These are phyloP conservation scores for Mya arenaria DNA, from an alignment of 1,140 invertebrate species.

Conservation along the genomic window DNA sequence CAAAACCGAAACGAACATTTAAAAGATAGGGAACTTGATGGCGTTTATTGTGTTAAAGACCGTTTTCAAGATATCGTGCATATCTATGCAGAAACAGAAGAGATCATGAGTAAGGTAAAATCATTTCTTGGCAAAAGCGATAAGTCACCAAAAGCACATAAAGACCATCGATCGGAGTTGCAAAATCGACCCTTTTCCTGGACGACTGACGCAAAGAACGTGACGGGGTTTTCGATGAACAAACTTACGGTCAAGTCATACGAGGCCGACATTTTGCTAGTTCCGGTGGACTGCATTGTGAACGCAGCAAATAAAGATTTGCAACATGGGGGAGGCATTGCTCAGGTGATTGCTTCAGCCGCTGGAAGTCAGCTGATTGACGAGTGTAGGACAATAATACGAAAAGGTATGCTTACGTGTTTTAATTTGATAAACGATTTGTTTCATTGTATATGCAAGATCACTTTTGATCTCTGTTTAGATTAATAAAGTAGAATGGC, in stretches of 20 bases:
- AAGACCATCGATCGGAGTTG: too few species aligned
- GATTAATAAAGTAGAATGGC: too few species aligned
- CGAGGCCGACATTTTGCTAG: conserved; percentile 88
- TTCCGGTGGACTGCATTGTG: conserved; percentile 93
- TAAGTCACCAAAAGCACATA: not conserved
- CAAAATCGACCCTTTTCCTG: not conserved
- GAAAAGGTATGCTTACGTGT: conserved; percentile 43
- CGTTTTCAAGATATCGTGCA: not conserved
- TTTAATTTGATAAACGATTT: conserved; percentile 27
- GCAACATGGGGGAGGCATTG: conserved; percentile 91
- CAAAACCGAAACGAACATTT: not conserved
- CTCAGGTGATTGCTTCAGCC: conserved; percentile 87
- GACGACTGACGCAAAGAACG: not conserved
- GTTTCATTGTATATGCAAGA: too few species aligned
- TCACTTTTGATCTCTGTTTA: too few species aligned
- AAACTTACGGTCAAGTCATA: not conserved
- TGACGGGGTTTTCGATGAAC: not conserved
- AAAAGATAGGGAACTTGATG: not conserved
- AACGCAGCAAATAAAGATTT: conserved; percentile 93
- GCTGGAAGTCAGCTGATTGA: conserved; percentile 52
- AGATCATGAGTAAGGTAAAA: not conserved
- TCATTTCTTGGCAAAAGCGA: not conserved
- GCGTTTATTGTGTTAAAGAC: not conserved
- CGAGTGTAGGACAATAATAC: conserved; percentile 54
- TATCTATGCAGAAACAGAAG: not conserved